These are phyloP conservation scores for Orthosia incerta DNA, from an alignment of 2,888 invertebrate genomes.

Conservation along the genomic window DNA sequence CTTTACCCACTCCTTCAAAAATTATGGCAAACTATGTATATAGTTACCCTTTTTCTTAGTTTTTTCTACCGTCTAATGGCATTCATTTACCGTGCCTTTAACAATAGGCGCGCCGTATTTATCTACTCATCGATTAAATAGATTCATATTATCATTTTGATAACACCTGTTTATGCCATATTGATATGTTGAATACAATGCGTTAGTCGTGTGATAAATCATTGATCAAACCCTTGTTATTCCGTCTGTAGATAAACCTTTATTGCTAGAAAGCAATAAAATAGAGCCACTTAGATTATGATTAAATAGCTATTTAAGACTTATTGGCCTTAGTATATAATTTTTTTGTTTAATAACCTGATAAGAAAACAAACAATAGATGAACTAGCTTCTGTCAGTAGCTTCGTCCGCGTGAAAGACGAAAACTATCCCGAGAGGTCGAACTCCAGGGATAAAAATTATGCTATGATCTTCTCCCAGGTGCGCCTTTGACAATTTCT, in stretches of 20 bases:
- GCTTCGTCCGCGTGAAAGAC: too few species aligned
- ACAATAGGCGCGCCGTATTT: not conserved
- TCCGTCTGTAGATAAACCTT: constrained; percentile 9
- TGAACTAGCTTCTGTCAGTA: too few species aligned
- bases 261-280: constrained; percentile 18
- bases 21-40: too few species aligned
- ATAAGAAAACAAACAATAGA: constrained; percentile 1
- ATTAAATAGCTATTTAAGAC: not conserved
- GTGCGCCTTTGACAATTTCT: too few species aligned
- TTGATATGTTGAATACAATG: constrained; percentile 2
- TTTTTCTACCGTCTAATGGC: not conserved
- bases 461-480: too few species aligned
- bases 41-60: not conserved
- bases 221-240: constrained; percentile 19
- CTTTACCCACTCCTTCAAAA: too few species aligned
- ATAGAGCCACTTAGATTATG: not conserved
- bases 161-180: not conserved
- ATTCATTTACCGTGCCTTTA: not conserved
- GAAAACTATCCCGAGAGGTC: too few species aligned
- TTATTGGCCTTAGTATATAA: not conserved
- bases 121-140: not conserved
- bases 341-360: not conserved
- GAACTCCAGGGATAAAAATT: too few species aligned
- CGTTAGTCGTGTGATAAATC: constrained; percentile 20
- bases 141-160: constrained; percentile 12